These are phyloP conservation scores for Platycnemis pennipes DNA, from an alignment of 2,888 invertebrate genomes.

Conservation along the genomic window DNA sequence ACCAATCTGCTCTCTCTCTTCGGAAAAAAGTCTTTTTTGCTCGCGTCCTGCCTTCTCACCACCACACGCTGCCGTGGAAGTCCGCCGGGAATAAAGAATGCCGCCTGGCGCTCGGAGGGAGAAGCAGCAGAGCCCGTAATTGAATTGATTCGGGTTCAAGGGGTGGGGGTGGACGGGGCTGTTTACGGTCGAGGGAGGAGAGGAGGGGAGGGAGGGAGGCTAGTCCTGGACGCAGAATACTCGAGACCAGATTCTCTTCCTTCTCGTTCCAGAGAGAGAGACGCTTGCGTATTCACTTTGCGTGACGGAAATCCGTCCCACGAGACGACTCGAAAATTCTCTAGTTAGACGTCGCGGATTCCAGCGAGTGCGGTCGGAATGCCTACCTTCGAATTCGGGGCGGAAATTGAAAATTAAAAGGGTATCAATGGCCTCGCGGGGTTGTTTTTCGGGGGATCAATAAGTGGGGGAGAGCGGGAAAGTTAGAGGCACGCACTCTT, in stretches of 20 bases:
- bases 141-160: not conserved
- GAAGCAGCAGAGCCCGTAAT: conserved; percentile 11
- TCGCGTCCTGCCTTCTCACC: too few relatives aligned
- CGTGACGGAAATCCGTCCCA: not conserved
- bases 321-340: not conserved
- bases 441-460: not conserved
- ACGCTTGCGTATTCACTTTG: conserved; percentile 47
- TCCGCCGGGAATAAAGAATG: not conserved
- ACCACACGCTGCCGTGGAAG: not conserved
- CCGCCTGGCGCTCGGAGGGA: not conserved
- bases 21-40: too few relatives aligned
- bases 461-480: not conserved
- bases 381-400: not conserved
- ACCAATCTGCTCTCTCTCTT: too few relatives aligned
- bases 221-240: not conserved
- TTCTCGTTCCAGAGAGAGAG: not conserved
- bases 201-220: not conserved
- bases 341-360: not conserved
- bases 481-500: not conserved
- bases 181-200: not conserved
- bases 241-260: not conserved
- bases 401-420: conserved; percentile 18
- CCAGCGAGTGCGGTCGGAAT: not conserved
- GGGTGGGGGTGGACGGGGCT: not conserved
- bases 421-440: not conserved